Evolutionary conservation across 2,888 invertebrate species (phyloP), one percentile per base, ranked within the genome.

Genomic region (Lepidocyrtinus sp.): DNA sequence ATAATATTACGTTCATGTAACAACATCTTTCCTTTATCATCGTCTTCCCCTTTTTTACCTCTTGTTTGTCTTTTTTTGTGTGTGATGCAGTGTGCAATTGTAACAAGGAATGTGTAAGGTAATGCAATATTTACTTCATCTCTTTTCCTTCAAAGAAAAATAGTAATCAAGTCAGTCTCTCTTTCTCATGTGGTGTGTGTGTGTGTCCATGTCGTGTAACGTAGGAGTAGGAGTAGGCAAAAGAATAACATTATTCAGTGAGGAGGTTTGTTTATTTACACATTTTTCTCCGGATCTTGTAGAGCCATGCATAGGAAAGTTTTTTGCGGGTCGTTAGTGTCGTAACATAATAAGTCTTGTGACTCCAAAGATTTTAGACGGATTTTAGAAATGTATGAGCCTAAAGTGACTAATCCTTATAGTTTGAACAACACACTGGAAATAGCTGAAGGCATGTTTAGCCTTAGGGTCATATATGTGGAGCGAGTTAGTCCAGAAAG

Each of bases 231-330:
- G n/a, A n/a, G n/a, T n/a, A n/a, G n/a, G n/a, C n/a, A n/a, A n/a
- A n/a, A n/a, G n/a, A n/a, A n/a, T n/a, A n/a, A n/a, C n/a, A 50
- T 2, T 50, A 50, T 17, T 50, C 50, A 17, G n/a, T n/a, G n/a
- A n/a, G n/a, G n/a, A n/a, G 50, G 50, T 50, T 50, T 50, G 50
- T 50, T 50, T 50, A 50, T 50, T 50, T 50, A 50, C 50, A 50
- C 50, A 50, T 50, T 50, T 50, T 50, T 50, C 50, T 50, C 50
- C 15, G 50, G 50, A 50, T 12, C 17, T 2, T 50, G n/a, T n/a
- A n/a, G 50, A 50, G 50, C 50, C 5, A 50, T 7, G 50, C 50
- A 50, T 50, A 50, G 17, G 50, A 7, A 15, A n/a, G 5, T 36
- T 36, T 50, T 50, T 50, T 12, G 50, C 2, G 50, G 17, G 15